phyloP scores from a whole-genome alignment of 2,797 vertebrate species.

The Gorsachius magnificus region DNA sequence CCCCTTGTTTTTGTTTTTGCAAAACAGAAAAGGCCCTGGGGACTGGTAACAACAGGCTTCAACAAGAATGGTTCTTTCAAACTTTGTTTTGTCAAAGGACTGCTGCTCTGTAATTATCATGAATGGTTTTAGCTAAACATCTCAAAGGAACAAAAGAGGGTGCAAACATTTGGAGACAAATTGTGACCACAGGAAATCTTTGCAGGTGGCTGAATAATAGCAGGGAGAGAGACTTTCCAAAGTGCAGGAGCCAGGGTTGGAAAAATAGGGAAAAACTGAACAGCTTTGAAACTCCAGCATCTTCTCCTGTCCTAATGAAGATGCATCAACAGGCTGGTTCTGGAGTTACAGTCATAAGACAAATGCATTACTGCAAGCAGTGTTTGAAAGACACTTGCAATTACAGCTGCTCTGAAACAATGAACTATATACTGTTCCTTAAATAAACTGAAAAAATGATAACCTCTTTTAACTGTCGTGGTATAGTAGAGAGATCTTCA shows the following conservation, averaged over 20 bases:
- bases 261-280: background rate
- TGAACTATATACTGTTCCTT: constrained; percentile 70
- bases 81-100: constrained; percentile 9
- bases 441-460: constrained; percentile 72
- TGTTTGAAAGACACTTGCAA: constrained; percentile 56
- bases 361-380: constrained; percentile 24
- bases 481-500: constrained; percentile 66
- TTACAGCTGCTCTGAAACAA: constrained; percentile 63
- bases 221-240: background rate
- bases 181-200: background rate
- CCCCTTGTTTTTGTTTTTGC: background rate
- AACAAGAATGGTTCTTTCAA: constrained; percentile 3
- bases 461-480: constrained; percentile 64
- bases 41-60: background rate
- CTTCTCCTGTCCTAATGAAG: background rate
- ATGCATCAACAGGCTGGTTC: constrained; percentile 25
- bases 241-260: background rate
- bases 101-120: background rate
- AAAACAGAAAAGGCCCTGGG: background rate
- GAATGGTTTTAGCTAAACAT: background rate
- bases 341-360: constrained; percentile 18
- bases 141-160: background rate
- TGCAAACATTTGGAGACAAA: background rate
- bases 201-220: background rate
- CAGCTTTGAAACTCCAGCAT: background rate